A percentile compares a stretch with the other conserved stretches of the same genome.
Conservation (phyloP, 2,113 vertebrate species). For the Myanophis thanlyinensis region DNA sequence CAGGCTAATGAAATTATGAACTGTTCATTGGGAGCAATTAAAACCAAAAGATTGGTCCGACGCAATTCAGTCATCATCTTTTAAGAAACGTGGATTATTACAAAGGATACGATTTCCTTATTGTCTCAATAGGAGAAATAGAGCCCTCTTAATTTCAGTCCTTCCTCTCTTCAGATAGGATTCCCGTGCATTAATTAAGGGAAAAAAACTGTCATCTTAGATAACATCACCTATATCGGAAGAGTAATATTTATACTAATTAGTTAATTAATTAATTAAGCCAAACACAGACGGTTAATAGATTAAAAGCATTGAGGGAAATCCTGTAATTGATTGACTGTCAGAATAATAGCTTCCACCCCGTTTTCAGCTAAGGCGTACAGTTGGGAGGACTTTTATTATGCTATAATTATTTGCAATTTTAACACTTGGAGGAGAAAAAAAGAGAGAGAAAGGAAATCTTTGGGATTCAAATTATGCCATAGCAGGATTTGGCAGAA, state of each 20-base stretch:
- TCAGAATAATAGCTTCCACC: not conserved
- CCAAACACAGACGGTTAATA: not conserved
- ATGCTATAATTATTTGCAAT: not conserved
- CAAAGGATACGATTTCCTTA: not conserved
- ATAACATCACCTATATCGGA: constrained; percentile 6
- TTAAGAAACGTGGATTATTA: not conserved
- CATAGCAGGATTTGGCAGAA: too few species aligned
- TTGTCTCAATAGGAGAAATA: too few species aligned
- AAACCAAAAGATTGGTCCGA: not conserved
- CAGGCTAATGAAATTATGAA: not conserved
- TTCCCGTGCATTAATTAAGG: not conserved
- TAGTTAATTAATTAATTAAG: constrained; percentile 32
- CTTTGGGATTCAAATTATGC: not conserved
- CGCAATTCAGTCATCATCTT: not conserved
- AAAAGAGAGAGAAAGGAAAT: not conserved
- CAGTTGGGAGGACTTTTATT: too few species aligned
- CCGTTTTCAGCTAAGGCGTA: not conserved
- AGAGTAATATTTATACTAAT: constrained; percentile 7
- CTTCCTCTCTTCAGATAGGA: not conserved
- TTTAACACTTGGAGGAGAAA: not conserved
- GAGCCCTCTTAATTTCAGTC: not conserved
- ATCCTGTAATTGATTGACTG: not conserved
- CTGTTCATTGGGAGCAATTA: not conserved
- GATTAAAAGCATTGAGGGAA: not conserved
- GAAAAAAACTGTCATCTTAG: constrained; percentile 9